phyloP scores from a whole-genome alignment of 2,888 invertebrate species.

The Netelia inedita region DNA sequence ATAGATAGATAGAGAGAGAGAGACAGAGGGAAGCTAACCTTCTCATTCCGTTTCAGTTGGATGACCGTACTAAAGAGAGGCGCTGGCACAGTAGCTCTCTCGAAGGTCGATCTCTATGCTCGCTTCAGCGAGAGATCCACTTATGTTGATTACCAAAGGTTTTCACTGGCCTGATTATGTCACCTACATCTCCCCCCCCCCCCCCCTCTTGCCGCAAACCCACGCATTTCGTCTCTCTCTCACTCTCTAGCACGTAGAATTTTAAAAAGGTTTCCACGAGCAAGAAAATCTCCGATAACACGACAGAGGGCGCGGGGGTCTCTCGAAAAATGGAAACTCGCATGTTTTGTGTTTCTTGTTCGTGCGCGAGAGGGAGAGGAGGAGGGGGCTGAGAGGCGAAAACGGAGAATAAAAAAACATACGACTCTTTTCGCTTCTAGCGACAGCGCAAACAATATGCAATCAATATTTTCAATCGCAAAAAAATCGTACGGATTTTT shows the following conservation, averaged over 20 bases:
- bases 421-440: conserved; percentile 52
- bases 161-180: conserved; percentile 73
- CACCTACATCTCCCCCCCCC: conserved; percentile 50
- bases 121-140: conserved; percentile 71
- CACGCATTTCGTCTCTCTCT: background rate
- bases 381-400: conserved; percentile 45
- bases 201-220: conserved; percentile 28
- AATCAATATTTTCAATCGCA: conserved; percentile 68
- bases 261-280: background rate
- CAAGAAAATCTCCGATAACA: no score
- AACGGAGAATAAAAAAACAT: conserved; percentile 69
- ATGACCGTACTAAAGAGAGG: conserved; percentile 13
- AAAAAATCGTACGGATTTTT: conserved; percentile 66
- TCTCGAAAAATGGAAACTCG: conserved; percentile 53
- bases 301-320: conserved; percentile 14
- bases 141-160: conserved; percentile 81
- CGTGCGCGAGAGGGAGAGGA: conserved; percentile 62
- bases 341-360: conserved; percentile 69
- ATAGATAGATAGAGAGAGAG: no score
- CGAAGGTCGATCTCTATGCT: no score
- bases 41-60: conserved; percentile 55
- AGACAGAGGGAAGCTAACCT: conserved; percentile 45
- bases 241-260: background rate
- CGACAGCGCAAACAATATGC: conserved; percentile 66
- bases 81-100: no score